These are phyloP conservation scores for Aspidapion aeneum DNA, from an alignment of 2,888 invertebrate genomes.

Conservation along the genomic window DNA sequence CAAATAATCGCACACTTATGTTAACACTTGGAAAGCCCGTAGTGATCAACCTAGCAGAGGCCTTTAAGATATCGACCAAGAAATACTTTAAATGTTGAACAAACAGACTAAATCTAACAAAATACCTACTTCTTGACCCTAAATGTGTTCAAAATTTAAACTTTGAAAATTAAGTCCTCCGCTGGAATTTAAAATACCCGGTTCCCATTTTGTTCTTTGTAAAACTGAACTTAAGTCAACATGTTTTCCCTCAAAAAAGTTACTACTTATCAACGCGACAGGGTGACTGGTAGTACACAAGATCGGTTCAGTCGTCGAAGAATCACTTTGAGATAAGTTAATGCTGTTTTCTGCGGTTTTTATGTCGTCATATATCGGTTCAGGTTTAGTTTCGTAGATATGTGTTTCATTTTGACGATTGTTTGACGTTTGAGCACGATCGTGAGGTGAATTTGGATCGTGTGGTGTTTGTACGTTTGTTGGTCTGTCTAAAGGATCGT, in stretches of 20 bases:
- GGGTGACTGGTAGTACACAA: conserved; percentile 47
- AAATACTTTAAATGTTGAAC: too few relatives aligned
- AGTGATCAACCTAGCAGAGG: too few relatives aligned
- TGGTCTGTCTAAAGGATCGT: conserved; percentile 37
- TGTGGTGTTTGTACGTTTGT: conserved; percentile 41
- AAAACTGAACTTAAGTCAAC: conserved; percentile 65
- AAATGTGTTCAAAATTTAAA: conserved; percentile 75
- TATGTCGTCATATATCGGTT: conserved; percentile 15
- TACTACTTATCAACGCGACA: conserved; percentile 60
- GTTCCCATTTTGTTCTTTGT: conserved; percentile 42
- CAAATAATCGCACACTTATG: too few relatives aligned
- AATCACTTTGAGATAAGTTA: not conserved
- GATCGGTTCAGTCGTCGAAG: conserved; percentile 16
- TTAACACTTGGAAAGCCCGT: too few relatives aligned
- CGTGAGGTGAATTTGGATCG: conserved; percentile 44
- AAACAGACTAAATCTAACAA: too few relatives aligned
- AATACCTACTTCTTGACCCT: conserved; percentile 48
- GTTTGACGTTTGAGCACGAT: conserved; percentile 36
- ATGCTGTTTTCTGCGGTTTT: not conserved
- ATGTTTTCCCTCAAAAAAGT: conserved; percentile 67
- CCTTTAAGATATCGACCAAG: too few relatives aligned
- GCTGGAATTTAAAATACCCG: conserved; percentile 46
- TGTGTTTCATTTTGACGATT: conserved; percentile 43
- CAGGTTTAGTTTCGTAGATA: conserved; percentile 36
- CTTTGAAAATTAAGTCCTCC: conserved; percentile 69